Evolutionary conservation across 2,888 invertebrate species (phyloP), one percentile per base, ranked within the genome.

Genomic region (Chalcis sispes): DNA sequence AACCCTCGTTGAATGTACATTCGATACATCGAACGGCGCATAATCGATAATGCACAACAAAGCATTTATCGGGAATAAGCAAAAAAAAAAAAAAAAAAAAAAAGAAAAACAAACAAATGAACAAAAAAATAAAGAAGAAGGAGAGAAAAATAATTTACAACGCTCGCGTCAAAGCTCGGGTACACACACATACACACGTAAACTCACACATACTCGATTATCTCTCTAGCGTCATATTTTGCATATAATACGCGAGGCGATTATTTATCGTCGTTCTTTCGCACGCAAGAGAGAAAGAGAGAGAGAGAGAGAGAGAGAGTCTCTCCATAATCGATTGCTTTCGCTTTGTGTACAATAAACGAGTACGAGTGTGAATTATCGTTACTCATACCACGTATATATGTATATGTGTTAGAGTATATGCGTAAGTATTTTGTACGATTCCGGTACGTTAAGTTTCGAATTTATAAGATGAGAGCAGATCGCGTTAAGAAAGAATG

Each of bases 311-410:
- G n/a, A n/a, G n/a, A n/a, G n/a, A n/a, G n/a, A n/a, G n/a, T n/a
- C n/a, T n/a, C n/a, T n/a, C n/a, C n/a, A 18, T 56, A 67, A 61
- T 70, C 62, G 42, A 72, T 73, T 73, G 77, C 56, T 25, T 42
- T 27, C 20, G 18, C 0, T 25, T 46, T 32, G 20, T n/a, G 32
- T 15, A n/a, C n/a, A 27, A 25, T n/a, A 1, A 42, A 4, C 40
- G 29, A 5, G 42, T n/a, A 2, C 29, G 32, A 20, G 23, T 20
- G 20, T 52, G 52, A 65, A 52, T 61, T 61, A 61, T 61, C 18
- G 29, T 36, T 29, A 2, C n/a, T n/a, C n/a, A n/a, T n/a, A n/a
- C n/a, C n/a, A n/a, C n/a, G n/a, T n/a, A n/a, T n/a, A n/a, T n/a
- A n/a, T n/a, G n/a, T n/a, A n/a, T n/a, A n/a, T n/a, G n/a, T n/a